Conservation (phyloP, 2,113 vertebrate genomes). For the Daboia siamensis region DNA sequence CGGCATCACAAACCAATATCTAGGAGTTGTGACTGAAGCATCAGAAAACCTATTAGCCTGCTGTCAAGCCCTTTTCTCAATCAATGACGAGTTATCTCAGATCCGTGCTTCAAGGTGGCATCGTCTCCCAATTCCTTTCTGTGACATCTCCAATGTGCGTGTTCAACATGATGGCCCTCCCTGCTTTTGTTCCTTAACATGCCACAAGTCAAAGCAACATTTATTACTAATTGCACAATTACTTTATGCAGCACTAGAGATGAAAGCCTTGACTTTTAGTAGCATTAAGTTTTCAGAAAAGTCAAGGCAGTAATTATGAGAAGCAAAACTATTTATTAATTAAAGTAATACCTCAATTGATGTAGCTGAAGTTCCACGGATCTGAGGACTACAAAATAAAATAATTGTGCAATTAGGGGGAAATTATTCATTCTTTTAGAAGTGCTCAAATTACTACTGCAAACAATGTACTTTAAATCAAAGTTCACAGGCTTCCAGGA, state of each 20-base stretch:
- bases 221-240: conserved; percentile 55
- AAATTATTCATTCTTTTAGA: conserved; percentile 36
- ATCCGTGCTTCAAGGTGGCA: conserved; percentile 60
- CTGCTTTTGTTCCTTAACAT: not conserved
- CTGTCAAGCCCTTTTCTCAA: conserved; percentile 68
- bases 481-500: not conserved
- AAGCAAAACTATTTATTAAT: conserved; percentile 44
- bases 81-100: conserved; percentile 50
- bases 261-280: not conserved
- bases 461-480: conserved; percentile 15
- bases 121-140: not conserved
- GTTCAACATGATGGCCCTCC: not conserved
- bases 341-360: conserved; percentile 46
- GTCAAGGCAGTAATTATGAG: conserved; percentile 46
- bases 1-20: conserved; percentile 50
- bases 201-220: not conserved
- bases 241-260: not conserved
- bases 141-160: conserved; percentile 34
- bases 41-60: conserved; percentile 71
- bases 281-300: conserved; percentile 28
- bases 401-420: conserved; percentile 34
- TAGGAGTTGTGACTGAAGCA: conserved; percentile 64
- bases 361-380: conserved; percentile 31
- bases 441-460: conserved; percentile 31
- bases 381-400: conserved; percentile 34